Conservation (phyloP, 2,797 vertebrate species). For the Hydrolagus colliei region DNA sequence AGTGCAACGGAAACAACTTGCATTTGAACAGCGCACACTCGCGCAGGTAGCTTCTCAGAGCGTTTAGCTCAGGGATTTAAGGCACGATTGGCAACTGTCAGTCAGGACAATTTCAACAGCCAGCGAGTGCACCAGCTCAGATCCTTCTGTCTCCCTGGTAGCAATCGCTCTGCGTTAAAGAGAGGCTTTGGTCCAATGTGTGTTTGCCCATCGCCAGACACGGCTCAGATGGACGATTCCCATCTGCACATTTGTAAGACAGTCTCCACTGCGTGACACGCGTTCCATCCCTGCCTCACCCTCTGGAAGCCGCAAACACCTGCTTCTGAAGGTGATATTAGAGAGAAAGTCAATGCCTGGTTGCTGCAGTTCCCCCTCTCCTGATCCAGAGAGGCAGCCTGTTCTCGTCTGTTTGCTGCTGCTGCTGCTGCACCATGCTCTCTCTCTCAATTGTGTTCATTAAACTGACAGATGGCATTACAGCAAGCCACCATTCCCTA, state of each 20-base stretch:
- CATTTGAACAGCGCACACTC: too few species aligned
- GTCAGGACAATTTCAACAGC: too few species aligned
- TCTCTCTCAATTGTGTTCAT: neutral
- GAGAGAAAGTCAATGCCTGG: conserved; percentile 2
- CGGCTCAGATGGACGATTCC: neutral
- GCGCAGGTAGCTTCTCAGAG: too few species aligned
- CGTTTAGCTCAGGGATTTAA: too few species aligned
- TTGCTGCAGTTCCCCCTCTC: neutral
- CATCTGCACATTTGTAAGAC: neutral
- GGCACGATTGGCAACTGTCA: neutral
- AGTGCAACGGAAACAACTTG: too few species aligned
- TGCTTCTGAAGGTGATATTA: neutral
- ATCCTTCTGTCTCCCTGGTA: too few species aligned
- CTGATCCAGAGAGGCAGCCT: conserved; percentile 5
- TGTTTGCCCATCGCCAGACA: neutral
- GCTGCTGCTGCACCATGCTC: neutral
- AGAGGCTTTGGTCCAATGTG: too few species aligned
- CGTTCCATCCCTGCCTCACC: neutral
- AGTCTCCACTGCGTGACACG: neutral
- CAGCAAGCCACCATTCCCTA: neutral
- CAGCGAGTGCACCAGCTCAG: too few species aligned
- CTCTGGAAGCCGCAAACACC: neutral
- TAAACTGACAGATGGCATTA: neutral
- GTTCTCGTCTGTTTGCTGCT: neutral
- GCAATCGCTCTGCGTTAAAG: too few species aligned